Conservation (phyloP, 2,888 invertebrate genomes). For the Drosophila percnosoma region DNA sequence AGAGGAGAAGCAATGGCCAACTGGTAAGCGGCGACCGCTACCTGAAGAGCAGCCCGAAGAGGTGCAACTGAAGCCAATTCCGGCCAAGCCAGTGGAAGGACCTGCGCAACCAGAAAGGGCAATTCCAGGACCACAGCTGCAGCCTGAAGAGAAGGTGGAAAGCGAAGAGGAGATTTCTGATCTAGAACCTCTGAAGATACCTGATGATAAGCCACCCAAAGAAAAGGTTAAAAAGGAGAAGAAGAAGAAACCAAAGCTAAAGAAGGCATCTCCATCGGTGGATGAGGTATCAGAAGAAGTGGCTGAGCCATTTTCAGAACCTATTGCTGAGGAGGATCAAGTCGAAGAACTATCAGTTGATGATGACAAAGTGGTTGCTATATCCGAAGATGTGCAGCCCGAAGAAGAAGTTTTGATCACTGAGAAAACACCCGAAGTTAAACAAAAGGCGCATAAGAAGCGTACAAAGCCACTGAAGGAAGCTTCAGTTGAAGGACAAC, state of each 20-base stretch:
- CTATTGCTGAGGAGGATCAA: conserved; percentile 83
- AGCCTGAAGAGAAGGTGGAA: conserved; percentile 78
- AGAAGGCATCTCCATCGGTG: conserved; percentile 82
- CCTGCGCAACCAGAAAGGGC: conserved; percentile 75
- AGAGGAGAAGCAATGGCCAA: conserved; percentile 83
- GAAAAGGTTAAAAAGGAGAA: conserved; percentile 83
- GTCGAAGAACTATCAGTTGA: conserved; percentile 80
- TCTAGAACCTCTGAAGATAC: conserved; percentile 71
- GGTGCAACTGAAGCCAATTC: conserved; percentile 83
- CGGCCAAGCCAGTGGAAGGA: conserved; percentile 77
- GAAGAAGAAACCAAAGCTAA: conserved; percentile 82
- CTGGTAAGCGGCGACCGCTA: conserved; percentile 84
- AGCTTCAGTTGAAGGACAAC: conserved; percentile 82
- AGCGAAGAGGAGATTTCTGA: conserved; percentile 76
- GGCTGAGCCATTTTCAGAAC: conserved; percentile 82
- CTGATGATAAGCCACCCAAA: conserved; percentile 84
- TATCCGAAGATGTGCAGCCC: conserved; percentile 82
- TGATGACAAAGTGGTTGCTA: conserved; percentile 80
- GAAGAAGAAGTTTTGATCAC: conserved; percentile 78
- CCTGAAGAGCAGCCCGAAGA: conserved; percentile 85
- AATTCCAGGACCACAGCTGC: conserved; percentile 74
- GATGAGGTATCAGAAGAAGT: conserved; percentile 84
- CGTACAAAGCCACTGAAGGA: conserved; percentile 83
- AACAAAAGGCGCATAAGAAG: conserved; percentile 84
- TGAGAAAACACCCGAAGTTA: conserved; percentile 72